Evolutionary conservation across 2,797 vertebrate species (phyloP).

Genomic region (Falco columbarius): DNA sequence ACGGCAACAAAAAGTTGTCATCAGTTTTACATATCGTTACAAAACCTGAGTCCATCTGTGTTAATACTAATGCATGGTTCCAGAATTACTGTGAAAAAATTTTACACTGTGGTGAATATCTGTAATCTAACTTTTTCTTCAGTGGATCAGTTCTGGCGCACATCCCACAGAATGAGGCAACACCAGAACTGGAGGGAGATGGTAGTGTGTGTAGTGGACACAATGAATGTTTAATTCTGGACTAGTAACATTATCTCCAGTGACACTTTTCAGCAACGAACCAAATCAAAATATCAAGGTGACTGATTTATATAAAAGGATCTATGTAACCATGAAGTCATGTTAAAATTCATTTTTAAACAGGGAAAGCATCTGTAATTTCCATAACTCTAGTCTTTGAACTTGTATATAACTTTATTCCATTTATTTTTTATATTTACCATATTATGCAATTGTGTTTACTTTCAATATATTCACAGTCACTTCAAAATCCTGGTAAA

Average conservation of each 20-base stretch:
- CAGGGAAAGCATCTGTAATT: background rate
- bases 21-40: background rate
- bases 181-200: background rate
- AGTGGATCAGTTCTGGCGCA: background rate
- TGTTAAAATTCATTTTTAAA: background rate
- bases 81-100: background rate
- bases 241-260: background rate
- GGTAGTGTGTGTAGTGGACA: background rate
- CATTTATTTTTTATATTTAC: background rate
- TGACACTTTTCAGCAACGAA: background rate
- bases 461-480: background rate
- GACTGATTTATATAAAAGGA: background rate
- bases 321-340: background rate
- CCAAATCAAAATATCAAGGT: background rate
- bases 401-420: background rate
- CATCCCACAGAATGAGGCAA: background rate
- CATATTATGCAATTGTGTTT: background rate
- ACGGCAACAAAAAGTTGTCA: background rate
- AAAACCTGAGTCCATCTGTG: background rate
- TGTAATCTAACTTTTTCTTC: background rate
- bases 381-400: background rate
- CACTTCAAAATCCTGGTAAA: background rate
- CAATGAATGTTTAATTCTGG: background rate
- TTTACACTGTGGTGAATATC: background rate
- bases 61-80: background rate